phyloP scores from a whole-genome alignment of 2,797 vertebrate genomes.

The Notolabrus celidotus region DNA sequence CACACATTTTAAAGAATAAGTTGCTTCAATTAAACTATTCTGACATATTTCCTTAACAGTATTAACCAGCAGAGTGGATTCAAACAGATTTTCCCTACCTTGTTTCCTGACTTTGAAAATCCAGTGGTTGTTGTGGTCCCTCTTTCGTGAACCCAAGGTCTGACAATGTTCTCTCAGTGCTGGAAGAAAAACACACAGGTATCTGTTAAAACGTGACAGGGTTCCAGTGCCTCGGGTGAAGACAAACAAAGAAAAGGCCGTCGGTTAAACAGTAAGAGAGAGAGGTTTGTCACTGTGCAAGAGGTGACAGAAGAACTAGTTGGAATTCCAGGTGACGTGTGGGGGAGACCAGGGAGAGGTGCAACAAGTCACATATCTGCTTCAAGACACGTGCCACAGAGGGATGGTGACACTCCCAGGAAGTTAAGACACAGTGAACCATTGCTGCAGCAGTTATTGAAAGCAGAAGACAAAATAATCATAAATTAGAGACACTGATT shows the following conservation, averaged over 20 bases:
- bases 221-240: neutral
- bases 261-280: neutral
- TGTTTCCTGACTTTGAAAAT: slow-evolving; percentile 10
- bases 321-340: neutral
- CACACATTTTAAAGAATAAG: neutral
- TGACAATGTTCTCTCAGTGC: slow-evolving; percentile 32
- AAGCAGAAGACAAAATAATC: no score
- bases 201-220: neutral
- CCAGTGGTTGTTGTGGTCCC: slow-evolving; percentile 1
- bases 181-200: slow-evolving; percentile 47
- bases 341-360: neutral
- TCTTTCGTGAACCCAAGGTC: neutral
- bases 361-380: neutral
- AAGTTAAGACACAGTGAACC: no score
- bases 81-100: slow-evolving; percentile 47
- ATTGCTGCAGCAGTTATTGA: no score
- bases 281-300: neutral
- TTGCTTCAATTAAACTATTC: neutral
- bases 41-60: no score
- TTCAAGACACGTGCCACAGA: neutral
- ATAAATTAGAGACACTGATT: no score
- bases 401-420: no score
- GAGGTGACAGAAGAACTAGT: neutral
- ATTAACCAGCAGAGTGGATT: neutral
- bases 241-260: neutral